A percentile compares a stretch with the other conserved stretches of the same genome.
phyloP scores from a whole-genome alignment of 2,888 invertebrate genomes.

The Eupithecia centaureata region DNA sequence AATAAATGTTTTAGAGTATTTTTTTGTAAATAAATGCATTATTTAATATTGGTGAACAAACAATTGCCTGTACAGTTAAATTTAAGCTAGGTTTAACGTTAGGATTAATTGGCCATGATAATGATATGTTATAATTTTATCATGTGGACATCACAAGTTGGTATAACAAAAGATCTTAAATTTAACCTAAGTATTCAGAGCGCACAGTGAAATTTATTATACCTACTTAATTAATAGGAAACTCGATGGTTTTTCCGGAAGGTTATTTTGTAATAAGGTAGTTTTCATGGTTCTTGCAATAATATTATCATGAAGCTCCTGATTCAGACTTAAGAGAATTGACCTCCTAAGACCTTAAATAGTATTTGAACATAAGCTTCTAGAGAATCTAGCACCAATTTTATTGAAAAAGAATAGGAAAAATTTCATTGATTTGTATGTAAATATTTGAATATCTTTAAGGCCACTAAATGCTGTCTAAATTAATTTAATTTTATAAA shows the following conservation, averaged over 20 bases:
- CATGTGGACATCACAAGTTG: constrained; percentile 70
- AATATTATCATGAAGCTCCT: neutral
- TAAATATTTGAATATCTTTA: neutral
- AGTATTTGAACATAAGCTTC: neutral
- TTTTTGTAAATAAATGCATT: constrained; percentile 69
- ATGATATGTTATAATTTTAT: constrained; percentile 57
- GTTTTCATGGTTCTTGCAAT: neutral
- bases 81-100: constrained; percentile 65
- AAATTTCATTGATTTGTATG: neutral
- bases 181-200: neutral
- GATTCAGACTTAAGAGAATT: neutral
- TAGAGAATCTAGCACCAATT: neutral
- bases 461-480: too few relatives aligned
- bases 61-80: constrained; percentile 75
- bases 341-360: neutral
- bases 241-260: neutral
- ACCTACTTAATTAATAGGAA: neutral
- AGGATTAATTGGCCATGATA: constrained; percentile 72
- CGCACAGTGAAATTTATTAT: constrained; percentile 5
- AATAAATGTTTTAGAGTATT: constrained; percentile 54
- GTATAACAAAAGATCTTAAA: constrained; percentile 60
- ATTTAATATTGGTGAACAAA: constrained; percentile 62
- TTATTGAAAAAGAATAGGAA: neutral
- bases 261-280: neutral
- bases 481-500: neutral